Evolutionary conservation across 1,140 invertebrate genomes (phyloP).

Genomic region (Drosophila kepulauana): DNA sequence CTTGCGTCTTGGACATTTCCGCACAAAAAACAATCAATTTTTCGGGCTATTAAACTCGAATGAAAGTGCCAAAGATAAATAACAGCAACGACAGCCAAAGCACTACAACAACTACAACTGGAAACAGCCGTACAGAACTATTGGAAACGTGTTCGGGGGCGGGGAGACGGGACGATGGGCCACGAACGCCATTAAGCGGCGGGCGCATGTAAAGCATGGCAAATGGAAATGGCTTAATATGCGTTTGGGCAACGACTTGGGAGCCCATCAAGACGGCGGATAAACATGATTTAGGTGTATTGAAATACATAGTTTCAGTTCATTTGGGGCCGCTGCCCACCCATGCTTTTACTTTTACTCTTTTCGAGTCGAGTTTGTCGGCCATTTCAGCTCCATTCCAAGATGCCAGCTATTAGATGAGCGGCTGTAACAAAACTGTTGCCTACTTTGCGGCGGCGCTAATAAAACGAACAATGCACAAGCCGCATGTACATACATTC

Average conservation of each 20-base stretch:
- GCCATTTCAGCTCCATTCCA: conserved; percentile 32
- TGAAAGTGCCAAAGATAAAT: conserved; percentile 84
- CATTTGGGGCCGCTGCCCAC: conserved; percentile 16
- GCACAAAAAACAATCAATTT: conserved; percentile 84
- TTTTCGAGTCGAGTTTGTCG: conserved; percentile 21
- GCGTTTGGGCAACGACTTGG: conserved; percentile 47
- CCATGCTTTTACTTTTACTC: conserved; percentile 4
- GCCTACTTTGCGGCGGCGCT: conserved; percentile 30
- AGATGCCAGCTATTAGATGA: conserved; percentile 53
- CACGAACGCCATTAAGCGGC: conserved; percentile 32
- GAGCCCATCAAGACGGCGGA: conserved; percentile 69
- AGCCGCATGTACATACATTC: conserved; percentile 17
- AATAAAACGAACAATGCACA: conserved; percentile 28
- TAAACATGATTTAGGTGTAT: conserved; percentile 84
- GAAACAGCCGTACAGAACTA: conserved; percentile 29
- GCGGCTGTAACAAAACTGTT: conserved; percentile 43
- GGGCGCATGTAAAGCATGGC: conserved; percentile 45
- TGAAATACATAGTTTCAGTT: conserved; percentile 69
- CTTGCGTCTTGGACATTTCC: conserved; percentile 60
- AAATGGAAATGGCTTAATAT: conserved; percentile 78
- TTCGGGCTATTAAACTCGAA: conserved; percentile 84
- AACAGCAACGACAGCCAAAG: conserved; percentile 81
- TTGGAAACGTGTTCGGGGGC: conserved; percentile 3
- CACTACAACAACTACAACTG: conserved; percentile 63
- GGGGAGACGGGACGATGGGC: neutral